These are phyloP conservation scores for Lasius platythorax DNA, from an alignment of 2,888 invertebrate genomes.

Conservation along the genomic window DNA sequence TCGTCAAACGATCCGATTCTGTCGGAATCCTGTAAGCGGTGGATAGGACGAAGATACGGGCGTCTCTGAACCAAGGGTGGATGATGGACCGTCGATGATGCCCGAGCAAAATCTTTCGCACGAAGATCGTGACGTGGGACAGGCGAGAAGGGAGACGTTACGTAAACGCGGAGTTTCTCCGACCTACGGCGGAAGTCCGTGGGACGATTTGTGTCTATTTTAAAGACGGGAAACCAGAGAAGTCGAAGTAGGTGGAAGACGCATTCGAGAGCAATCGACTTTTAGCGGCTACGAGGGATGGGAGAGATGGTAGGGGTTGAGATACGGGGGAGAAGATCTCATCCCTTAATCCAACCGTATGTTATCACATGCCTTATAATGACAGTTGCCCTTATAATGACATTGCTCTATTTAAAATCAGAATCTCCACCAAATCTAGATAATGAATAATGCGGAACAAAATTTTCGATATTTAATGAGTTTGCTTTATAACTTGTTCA, in stretches of 20 bases:
- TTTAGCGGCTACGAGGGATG: background rate
- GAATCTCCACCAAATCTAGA: background rate
- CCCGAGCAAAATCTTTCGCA: slow-evolving; percentile 29
- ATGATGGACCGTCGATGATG: slow-evolving; percentile 12
- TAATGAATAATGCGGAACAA: slow-evolving; percentile 39
- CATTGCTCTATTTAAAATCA: slow-evolving; percentile 53
- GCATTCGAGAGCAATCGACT: slow-evolving; percentile 45
- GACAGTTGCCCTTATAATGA: slow-evolving; percentile 30
- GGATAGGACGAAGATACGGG: slow-evolving; percentile 23
- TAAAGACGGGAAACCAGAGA: slow-evolving; percentile 55
- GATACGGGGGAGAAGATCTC: slow-evolving; percentile 45
- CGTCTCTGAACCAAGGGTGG: slow-evolving; percentile 21
- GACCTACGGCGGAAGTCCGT: slow-evolving; percentile 65
- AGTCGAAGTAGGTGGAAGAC: slow-evolving; percentile 20
- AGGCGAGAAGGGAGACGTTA: slow-evolving; percentile 35
- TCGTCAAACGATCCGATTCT: slow-evolving; percentile 76
- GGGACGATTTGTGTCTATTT: slow-evolving; percentile 71
- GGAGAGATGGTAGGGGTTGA: slow-evolving; percentile 33
- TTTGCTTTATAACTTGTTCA: background rate
- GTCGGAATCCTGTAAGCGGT: slow-evolving; percentile 74
- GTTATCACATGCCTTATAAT: slow-evolving; percentile 59
- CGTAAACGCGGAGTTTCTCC: slow-evolving; percentile 53
- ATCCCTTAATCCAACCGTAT: slow-evolving; percentile 58
- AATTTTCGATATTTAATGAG: slow-evolving; percentile 55
- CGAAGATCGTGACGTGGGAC: slow-evolving; percentile 25